Evolutionary conservation across 2,888 invertebrate species (phyloP), one percentile per base, ranked within the genome.

Genomic region (Germaria angustata): DNA sequence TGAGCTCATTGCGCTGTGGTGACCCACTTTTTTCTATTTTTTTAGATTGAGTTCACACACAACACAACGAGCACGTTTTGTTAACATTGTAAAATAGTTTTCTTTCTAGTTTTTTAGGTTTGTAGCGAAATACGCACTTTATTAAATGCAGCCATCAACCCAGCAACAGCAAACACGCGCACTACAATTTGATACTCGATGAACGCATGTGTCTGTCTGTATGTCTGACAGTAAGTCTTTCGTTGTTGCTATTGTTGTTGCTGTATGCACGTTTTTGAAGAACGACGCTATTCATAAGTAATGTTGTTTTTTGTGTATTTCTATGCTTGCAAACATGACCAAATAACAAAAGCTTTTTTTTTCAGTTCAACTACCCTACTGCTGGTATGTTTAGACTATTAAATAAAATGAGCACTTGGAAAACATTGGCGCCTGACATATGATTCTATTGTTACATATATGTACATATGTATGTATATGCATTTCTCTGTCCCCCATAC

Each of bases 1-100:
- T 79, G 82, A 79, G 82, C 82, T 82, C 82, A 82, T 82, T 82
- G 82, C 82, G 82, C 71, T 79, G 51, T 46, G 59, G 59, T 82
- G 82, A 79, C 82, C 82, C 66, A 82, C 61, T 79, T 82, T 71
- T 76, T 61, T 28, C 41, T 13, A 17, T 46, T 44, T 75, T 63
- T 44, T 66, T 77, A 51, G 66, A 81, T 69, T 80, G 69, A 44
- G 41, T 73, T 68, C 53, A 80, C 63, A 66, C 28, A 66, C 39
- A 55, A 28, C 15, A 17, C 5, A 17, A 17, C 6, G 20, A 46
- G 5, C 22, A 11, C 41, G 8, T 57, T 44, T 0, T 28, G 49
- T 63, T 57, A 57, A 32, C 65, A 73, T 63, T 68, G 49, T 59
- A 77, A n/a, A n/a, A 68, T 68, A 68, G 36, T 66, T 77, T 57